These are phyloP conservation scores for Tipula vernalis DNA, from an alignment of 2,888 invertebrate species.

Conservation along the genomic window DNA sequence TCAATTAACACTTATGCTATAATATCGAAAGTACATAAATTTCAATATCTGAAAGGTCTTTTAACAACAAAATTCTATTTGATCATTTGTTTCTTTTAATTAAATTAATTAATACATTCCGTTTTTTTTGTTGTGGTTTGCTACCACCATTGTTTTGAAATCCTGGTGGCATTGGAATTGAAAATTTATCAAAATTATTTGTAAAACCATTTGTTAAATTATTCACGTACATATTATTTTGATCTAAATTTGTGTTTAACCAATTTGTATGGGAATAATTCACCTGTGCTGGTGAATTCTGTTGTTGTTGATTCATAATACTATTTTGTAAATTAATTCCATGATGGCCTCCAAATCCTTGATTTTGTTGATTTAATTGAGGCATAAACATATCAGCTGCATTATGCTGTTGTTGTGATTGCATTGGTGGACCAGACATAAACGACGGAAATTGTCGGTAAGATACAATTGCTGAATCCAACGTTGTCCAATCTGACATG, in stretches of 20 bases:
- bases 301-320: constrained; percentile 27
- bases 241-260: constrained; percentile 22
- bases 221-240: constrained; percentile 25
- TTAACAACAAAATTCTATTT: not conserved
- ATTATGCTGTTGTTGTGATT: constrained; percentile 27
- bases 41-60: too few species aligned
- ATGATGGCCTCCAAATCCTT: constrained; percentile 27
- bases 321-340: constrained; percentile 29
- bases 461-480: constrained; percentile 77
- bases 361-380: constrained; percentile 28
- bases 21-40: too few species aligned
- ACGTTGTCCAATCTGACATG: constrained; percentile 74
- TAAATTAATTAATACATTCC: constrained; percentile 26
- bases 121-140: constrained; percentile 25
- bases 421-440: constrained; percentile 30
- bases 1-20: too few species aligned
- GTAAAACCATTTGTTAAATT: constrained; percentile 26
- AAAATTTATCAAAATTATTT: constrained; percentile 24
- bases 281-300: constrained; percentile 28
- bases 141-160: constrained; percentile 23
- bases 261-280: constrained; percentile 26
- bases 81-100: not conserved
- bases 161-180: constrained; percentile 26
- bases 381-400: constrained; percentile 29
- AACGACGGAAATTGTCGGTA: constrained; percentile 35